Percentiles rank a stretch among this genome's conserved stretches.
Conservation (phyloP, 2,113 vertebrate genomes). For the Panthera uncia region DNA sequence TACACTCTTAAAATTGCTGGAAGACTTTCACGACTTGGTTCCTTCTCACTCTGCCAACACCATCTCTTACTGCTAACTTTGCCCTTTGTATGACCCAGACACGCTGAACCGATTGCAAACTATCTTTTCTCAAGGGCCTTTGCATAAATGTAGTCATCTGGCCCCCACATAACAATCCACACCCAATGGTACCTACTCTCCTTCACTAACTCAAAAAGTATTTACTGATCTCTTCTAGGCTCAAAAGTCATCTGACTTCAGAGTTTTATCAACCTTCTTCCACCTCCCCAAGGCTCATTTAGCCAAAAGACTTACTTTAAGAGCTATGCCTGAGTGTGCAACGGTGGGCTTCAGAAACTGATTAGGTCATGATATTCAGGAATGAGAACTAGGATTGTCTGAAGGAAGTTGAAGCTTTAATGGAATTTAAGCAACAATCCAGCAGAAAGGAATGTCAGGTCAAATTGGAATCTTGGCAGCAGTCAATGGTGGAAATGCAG, state of each 20-base stretch:
- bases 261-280: not conserved
- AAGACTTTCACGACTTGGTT: not conserved
- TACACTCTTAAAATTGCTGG: not conserved
- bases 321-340: not conserved
- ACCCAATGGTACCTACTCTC: not conserved
- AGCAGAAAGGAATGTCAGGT: not conserved
- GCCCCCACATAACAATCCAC: not conserved
- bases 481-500: not conserved
- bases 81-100: not conserved
- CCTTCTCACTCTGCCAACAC: not conserved
- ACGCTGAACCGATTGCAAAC: not conserved
- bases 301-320: not conserved
- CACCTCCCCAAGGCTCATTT: not conserved
- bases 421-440: not conserved
- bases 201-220: not conserved
- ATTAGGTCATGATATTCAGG: not conserved
- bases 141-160: not conserved
- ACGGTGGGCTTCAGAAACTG: not conserved
- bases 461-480: not conserved
- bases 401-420: not conserved
- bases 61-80: not conserved
- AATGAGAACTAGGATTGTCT: not conserved
- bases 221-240: not conserved
- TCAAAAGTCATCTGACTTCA: not conserved
- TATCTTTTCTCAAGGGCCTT: not conserved